Conservation (phyloP, 2,888 invertebrate genomes). For the Xestia c-nigrum region DNA sequence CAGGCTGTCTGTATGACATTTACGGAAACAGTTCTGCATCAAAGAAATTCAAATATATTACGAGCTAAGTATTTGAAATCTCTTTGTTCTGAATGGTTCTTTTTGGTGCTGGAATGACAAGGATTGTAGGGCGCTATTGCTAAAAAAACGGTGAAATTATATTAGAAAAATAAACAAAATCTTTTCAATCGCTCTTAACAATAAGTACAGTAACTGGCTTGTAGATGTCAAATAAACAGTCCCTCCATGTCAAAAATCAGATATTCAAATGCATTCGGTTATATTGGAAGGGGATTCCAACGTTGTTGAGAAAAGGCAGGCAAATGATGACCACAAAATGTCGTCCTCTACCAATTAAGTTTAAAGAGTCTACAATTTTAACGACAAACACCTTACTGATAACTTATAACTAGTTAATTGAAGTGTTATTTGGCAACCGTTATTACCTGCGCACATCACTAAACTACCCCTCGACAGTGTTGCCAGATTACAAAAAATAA, state of each 20-base stretch:
- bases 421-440: neutral
- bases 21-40: too few species aligned
- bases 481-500: slow-evolving; percentile 75
- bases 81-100: too few species aligned
- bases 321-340: neutral
- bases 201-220: neutral
- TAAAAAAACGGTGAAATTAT: too few species aligned
- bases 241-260: neutral
- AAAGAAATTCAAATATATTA: too few species aligned
- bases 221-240: neutral
- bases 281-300: neutral
- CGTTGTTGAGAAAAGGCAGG: neutral
- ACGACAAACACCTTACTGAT: neutral
- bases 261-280: neutral
- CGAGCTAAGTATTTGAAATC: too few species aligned
- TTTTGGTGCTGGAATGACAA: neutral
- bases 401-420: neutral
- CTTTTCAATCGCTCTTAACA: neutral
- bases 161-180: neutral
- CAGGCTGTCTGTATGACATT: neutral
- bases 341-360: neutral
- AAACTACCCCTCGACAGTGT: slow-evolving; percentile 67
- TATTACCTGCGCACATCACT: slow-evolving; percentile 59
- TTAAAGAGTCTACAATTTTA: neutral
- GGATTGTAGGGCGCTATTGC: neutral